A percentile compares a stretch with the other conserved stretches of the same genome.
Conservation (phyloP, 2,888 invertebrate genomes). For the Tetragonula carbonaria region DNA sequence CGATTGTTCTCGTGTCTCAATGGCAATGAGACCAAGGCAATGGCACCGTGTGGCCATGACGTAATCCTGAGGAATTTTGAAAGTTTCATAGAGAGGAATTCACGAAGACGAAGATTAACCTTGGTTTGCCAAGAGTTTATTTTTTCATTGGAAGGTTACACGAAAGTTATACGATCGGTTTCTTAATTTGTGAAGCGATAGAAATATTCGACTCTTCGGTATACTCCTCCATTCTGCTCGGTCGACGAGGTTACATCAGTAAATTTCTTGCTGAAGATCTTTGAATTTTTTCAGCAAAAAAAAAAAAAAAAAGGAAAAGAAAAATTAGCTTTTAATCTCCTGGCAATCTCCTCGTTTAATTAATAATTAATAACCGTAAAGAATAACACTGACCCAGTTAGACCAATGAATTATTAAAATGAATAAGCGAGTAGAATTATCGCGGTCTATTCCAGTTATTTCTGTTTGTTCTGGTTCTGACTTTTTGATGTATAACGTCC, state of each 20-base stretch:
- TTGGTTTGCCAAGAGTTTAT: constrained; percentile 48
- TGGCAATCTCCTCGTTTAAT: not conserved
- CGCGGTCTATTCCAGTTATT: not conserved
- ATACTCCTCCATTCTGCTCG: not conserved
- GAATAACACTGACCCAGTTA: constrained; percentile 42
- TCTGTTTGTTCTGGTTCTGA: constrained; percentile 5
- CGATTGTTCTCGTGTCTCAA: constrained; percentile 32
- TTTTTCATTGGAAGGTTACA: constrained; percentile 45
- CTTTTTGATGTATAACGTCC: constrained; percentile 2
- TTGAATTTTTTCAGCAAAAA: too few relatives aligned
- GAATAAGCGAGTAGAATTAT: constrained; percentile 29
- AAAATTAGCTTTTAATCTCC: not conserved
- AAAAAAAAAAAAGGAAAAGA: too few relatives aligned
- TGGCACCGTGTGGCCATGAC: constrained; percentile 31
- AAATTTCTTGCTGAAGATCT: not conserved
- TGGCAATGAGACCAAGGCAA: constrained; percentile 27
- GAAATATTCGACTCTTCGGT: not conserved
- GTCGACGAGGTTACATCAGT: not conserved
- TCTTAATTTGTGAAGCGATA: constrained; percentile 25
- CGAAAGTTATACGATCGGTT: constrained; percentile 40
- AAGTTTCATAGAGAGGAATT: constrained; percentile 63
- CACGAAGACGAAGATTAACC: constrained; percentile 58
- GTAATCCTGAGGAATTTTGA: constrained; percentile 65
- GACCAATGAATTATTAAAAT: constrained; percentile 42
- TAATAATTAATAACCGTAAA: constrained; percentile 20